Evolutionary conservation across 1,140 invertebrate species (phyloP), one percentile per base, ranked within the genome.

Genomic region (Archivesica marissinica): DNA sequence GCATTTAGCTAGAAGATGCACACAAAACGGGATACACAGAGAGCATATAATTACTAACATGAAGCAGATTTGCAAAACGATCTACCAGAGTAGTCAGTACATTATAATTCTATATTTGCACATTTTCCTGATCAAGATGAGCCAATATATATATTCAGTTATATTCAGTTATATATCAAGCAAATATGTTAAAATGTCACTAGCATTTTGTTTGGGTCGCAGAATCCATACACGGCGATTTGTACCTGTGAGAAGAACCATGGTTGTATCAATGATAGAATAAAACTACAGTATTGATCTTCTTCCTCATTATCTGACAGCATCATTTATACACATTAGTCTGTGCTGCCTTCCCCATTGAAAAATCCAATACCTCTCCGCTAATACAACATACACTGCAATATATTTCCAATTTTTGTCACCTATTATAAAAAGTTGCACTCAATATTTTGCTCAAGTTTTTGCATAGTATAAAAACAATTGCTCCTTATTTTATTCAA

Each of bases 281-380:
- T 83, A 83, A 72, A 83, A 59, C 80, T 59, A 83, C 38, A 64
- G 33, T 83, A 83, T 83, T 83, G 80, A 83, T 83, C 70, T 33
- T 20, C 77, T 33, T 66, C 56, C 50, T 44, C 79, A 81, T 81
- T 68, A 68, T 68, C 59, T 72, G 47, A 56, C 79, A 52, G 30
- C 30, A 81, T 66, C 77, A 64, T 68, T 72, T 81, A 59, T 72
- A 72, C 68, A 81, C 79, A 81, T 81, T 81, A 30, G 64, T 38
- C 80, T 30, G 23, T 59, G 61, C 68, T 33, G 54, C 59, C n/a
- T 30, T 78, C 47, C 74, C 28, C 54, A 78, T 56, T 78, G 54
- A 61, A 72, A 83, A 83, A 83, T 83, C 80, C 80, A 83, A 83
- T 83, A 83, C n/a, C 64, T 44, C 17, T 30, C 64, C 35, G 66